Base-by-base conservation (phyloP, 2,113 vertebrate species). In the Condylura cristata region DNA sequence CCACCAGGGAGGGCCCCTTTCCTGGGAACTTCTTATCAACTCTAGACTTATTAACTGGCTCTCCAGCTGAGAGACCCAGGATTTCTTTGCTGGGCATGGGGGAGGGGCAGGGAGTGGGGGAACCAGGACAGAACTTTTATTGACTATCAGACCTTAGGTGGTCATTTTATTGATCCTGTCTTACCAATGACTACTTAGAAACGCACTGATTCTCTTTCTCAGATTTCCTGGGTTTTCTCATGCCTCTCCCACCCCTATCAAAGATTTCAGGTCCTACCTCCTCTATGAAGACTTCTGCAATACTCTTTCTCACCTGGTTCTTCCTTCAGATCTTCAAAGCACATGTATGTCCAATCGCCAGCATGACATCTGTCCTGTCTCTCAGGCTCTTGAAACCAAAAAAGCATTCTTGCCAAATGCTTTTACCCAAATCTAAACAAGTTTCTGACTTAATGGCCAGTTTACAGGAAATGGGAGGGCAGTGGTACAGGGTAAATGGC, bases 121-220 rank as follows among this genome's bases (percentile, higher is more conserved):
- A 16, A 18, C 5, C 11, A 16, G 10, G 34, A 26, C 48, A 68
- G 60, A 8, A 60, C 26, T 44, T 46, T 90, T 70, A 34, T 58
- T 70, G 63, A 56, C 63, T 48, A 3, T 44, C 16, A 71, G 48
- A 39, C 28, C 32, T 85, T 34, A 39, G 58, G 44, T 68, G 26
- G 24, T 74, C 68, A 91, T 94, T 41, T 89, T 20, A 32, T 68
- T 70, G 32, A 34, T 90, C 28, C 26, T 88, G n/a, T 85, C 65
- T 61, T 80, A 34, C 39, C 58, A 53, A n/a, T 44, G 30, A 66
- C 56, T 81, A 30, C 58, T 74, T 76, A 34, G 83, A 88, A 91
- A 88, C 8, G 44, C 46, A 20, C 72, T 63, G 18, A 74, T 17
- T 74, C 41, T 75, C 51, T 65, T 83, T 41, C 37, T 75, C 34